These are phyloP conservation scores for Porites rus DNA, from an alignment of 92 coral and sea anemone genomes.

Conservation along the genomic window DNA sequence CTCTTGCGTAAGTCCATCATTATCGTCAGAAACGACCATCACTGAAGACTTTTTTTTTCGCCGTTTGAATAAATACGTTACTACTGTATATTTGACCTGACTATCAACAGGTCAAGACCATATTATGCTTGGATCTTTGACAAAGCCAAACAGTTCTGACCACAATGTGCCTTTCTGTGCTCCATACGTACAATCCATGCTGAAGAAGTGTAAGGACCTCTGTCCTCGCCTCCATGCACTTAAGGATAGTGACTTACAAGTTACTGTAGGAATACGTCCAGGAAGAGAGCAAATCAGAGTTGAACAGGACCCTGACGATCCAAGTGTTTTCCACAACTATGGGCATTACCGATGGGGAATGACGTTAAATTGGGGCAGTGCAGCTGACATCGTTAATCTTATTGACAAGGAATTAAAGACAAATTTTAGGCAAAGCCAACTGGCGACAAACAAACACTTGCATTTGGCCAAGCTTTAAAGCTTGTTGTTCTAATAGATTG, in stretches of 20 bases:
- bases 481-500: no score
- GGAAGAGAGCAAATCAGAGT: conserved; percentile 20
- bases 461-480: conserved; percentile 21
- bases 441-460: background rate
- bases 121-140: conserved; percentile 31
- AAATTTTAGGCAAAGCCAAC: background rate
- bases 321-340: conserved; percentile 59
- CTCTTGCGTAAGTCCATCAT: no score
- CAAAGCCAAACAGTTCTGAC: conserved; percentile 42
- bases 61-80: no score
- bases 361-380: conserved; percentile 68
- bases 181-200: conserved; percentile 48
- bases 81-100: background rate
- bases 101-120: conserved; percentile 34
- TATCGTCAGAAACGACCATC: no score
- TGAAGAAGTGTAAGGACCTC: conserved; percentile 28
- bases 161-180: background rate
- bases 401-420: conserved; percentile 27
- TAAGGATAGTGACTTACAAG: conserved; percentile 27
- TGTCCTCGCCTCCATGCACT: conserved; percentile 17
- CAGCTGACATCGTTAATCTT: conserved; percentile 46
- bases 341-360: conserved; percentile 66
- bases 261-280: conserved; percentile 48
- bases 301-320: conserved; percentile 38
- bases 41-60: no score